Evolutionary conservation across 2,888 invertebrate genomes (phyloP), one percentile per base, ranked within the genome.

Genomic region (Dicycla oo): DNA sequence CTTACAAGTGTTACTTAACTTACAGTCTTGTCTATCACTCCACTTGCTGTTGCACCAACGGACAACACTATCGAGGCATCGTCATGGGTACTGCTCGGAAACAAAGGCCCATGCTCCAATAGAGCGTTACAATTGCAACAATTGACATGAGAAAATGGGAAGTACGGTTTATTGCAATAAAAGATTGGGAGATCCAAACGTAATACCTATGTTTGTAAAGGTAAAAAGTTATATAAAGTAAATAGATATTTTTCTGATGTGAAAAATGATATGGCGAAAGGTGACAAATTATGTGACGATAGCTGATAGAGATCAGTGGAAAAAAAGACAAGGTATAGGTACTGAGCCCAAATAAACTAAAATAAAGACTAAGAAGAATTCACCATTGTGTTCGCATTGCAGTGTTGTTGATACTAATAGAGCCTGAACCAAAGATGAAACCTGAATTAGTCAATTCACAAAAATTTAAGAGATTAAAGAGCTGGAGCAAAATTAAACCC

Each of bases 31-130:
- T 75, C 84, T 61, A 67, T 75, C 69, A 68, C 62, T 57, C 20
- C 38, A 60, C 47, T 69, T 61, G 51, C 45, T 62, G 23, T 79
- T 76, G 75, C 73, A 77, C 69, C 51, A 73, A 71, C 74, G 68
- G 77, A 82, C 79, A 82, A 75, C 88, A 84, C 83, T 86, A 86
- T 86, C 87, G 80, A 85, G 65, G 62, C 84, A 82, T 77, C 89
- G 95, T 95, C 91, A 94, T 93, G 94, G 91, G 78, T 84, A 72
- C 80, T 91, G 88, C 75, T 54, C 91, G 89, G 78, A 90, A 89
- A 95, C 95, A 95, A 95, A 91, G 88, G 85, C 87, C 85, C 89
- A 92, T 93, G 95, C 94, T 95, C 92, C 94, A 92, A 93, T 95
- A 93, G 95, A 95, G 95, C 95, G 93, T 92, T 87, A 84, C 90